A percentile compares a stretch with the other conserved stretches of the same genome.
phyloP scores from a whole-genome alignment of 1,140 invertebrate species.

The Calycopis cecrops region DNA sequence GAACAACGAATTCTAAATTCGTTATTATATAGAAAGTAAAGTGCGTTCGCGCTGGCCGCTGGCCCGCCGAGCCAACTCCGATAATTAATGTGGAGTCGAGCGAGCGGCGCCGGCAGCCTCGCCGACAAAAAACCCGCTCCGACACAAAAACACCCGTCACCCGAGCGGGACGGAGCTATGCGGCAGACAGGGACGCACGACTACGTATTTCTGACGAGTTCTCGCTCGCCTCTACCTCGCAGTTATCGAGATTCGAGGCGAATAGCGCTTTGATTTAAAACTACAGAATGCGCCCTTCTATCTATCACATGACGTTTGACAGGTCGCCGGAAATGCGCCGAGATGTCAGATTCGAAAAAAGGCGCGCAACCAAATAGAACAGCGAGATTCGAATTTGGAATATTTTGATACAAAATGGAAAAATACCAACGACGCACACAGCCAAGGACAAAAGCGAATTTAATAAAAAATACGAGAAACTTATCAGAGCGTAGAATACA shows the following conservation, averaged over 20 bases:
- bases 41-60: conserved; percentile 56
- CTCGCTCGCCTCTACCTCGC: conserved; percentile 64
- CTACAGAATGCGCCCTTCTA: conserved; percentile 69
- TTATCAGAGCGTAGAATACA: background rate
- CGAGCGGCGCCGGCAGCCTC: conserved; percentile 64
- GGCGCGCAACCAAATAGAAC: conserved; percentile 39
- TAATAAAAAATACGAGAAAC: background rate
- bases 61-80: conserved; percentile 47
- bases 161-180: conserved; percentile 45
- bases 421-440: conserved; percentile 1
- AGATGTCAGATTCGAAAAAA: conserved; percentile 71
- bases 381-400: conserved; percentile 4
- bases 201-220: conserved; percentile 66
- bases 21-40: conserved; percentile 64
- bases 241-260: conserved; percentile 56
- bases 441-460: conserved; percentile 11
- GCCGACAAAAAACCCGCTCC: conserved; percentile 71
- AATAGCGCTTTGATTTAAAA: conserved; percentile 72
- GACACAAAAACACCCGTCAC: conserved; percentile 67
- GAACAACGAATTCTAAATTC: conserved; percentile 22
- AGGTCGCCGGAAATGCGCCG: conserved; percentile 63
- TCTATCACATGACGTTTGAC: conserved; percentile 74
- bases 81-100: conserved; percentile 70
- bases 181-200: conserved; percentile 43
- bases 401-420: conserved; percentile 2